Percentiles rank a stretch among this genome's conserved stretches.
Conservation (phyloP, 2,888 invertebrate species). For the Nasonia oneida region DNA sequence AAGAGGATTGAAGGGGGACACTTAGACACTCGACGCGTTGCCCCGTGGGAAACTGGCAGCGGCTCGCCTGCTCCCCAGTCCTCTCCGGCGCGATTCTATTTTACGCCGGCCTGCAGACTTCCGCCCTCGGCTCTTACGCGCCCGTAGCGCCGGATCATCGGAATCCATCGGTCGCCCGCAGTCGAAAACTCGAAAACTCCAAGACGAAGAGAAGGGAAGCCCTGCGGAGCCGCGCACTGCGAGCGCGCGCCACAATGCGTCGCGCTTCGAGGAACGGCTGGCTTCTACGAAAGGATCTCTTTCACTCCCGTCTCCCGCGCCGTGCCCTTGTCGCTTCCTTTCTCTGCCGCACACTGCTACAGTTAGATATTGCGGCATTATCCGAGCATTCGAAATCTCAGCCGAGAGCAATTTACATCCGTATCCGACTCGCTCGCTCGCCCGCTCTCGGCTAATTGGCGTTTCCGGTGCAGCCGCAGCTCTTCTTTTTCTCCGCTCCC, state of each 20-base stretch:
- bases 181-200: too few relatives aligned
- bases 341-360: constrained; percentile 10
- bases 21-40: background rate
- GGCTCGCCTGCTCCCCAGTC: background rate
- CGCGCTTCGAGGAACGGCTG: constrained; percentile 67
- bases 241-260: background rate
- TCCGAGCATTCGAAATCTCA: background rate
- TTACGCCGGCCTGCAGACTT: constrained; percentile 56
- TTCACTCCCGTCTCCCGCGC: constrained; percentile 44
- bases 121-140: constrained; percentile 58
- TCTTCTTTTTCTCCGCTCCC: too few relatives aligned
- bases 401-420: constrained; percentile 67
- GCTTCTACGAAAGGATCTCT: constrained; percentile 71
- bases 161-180: too few relatives aligned
- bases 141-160: too few relatives aligned
- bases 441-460: constrained; percentile 67
- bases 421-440: constrained; percentile 61
- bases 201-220: too few relatives aligned
- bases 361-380: background rate
- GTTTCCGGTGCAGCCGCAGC: too few relatives aligned
- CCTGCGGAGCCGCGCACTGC: too few relatives aligned
- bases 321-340: constrained; percentile 36
- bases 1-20: constrained; percentile 48
- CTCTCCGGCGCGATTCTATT: constrained; percentile 58
- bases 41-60: constrained; percentile 53